Conservation (phyloP, 2,113 vertebrate species). For the Murina feae region DNA sequence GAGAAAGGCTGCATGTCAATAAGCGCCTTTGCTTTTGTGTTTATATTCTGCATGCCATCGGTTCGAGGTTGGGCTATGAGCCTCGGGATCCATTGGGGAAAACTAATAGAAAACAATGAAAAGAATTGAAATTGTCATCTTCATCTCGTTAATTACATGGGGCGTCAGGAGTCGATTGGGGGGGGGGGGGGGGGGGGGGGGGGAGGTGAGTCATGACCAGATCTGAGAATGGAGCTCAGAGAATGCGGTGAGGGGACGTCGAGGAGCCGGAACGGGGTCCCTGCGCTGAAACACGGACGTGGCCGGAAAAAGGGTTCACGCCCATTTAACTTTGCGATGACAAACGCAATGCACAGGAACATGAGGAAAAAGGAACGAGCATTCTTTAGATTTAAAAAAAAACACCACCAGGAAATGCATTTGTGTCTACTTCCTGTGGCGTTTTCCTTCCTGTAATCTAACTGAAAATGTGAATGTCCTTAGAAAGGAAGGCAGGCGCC, state of each 20-base stretch:
- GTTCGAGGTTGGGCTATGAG: background rate
- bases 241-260: background rate
- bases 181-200: no score
- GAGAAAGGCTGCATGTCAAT: background rate
- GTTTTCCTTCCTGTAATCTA: background rate
- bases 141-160: background rate
- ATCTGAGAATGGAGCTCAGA: background rate
- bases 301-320: background rate
- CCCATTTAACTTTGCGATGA: background rate
- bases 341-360: background rate
- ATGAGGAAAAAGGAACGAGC: background rate
- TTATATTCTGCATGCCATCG: background rate
- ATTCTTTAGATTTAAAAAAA: background rate
- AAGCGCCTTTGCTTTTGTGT: background rate
- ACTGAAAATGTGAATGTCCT: background rate
- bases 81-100: background rate
- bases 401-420: background rate
- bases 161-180: background rate
- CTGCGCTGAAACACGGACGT: background rate
- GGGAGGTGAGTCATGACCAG: background rate
- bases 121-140: background rate
- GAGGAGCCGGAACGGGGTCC: background rate
- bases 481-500: background rate
- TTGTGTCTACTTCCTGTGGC: background rate
- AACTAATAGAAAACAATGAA: slow-evolving; percentile 12